Evolutionary conservation across 1,140 invertebrate genomes (phyloP).

Genomic region (Globodera rostochiensis): DNA sequence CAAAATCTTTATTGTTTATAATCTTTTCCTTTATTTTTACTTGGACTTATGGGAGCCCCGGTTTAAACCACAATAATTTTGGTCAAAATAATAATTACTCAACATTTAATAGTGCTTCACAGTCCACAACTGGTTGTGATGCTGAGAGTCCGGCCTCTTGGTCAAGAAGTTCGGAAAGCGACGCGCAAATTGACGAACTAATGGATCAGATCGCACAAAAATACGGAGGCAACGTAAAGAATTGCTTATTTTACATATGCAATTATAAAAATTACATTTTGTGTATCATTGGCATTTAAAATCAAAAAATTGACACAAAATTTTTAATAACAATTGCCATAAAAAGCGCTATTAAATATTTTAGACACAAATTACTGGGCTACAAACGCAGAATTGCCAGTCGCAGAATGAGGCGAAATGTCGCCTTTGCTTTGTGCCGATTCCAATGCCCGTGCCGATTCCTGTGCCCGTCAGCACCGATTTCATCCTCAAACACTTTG

Average conservation of each 20-base stretch:
- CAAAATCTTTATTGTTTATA: no score
- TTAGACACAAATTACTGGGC: neutral
- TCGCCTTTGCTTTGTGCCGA: constrained; percentile 4
- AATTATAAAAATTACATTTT: neutral
- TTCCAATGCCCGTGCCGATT: constrained; percentile 2
- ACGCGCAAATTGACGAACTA: constrained; percentile 3
- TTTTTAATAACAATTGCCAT: no score
- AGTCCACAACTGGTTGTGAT: neutral
- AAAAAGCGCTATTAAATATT: neutral
- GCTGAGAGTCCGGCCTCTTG: no score
- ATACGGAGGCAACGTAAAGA: neutral
- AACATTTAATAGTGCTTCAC: neutral
- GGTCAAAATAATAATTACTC: no score
- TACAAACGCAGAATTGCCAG: neutral
- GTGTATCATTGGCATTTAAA: no score
- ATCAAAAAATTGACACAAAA: no score
- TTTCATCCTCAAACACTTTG: constrained; percentile 8
- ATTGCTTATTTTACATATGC: neutral
- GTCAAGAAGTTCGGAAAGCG: neutral
- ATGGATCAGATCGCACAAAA: constrained; percentile 7
- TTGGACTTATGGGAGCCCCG: no score
- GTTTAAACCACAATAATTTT: no score
- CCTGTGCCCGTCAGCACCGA: constrained; percentile 5
- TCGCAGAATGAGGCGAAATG: neutral
- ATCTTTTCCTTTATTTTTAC: no score